Evolutionary conservation across 2,113 vertebrate species (phyloP), one percentile per base, ranked within the genome.

Genomic region (Bujurquina vittata): DNA sequence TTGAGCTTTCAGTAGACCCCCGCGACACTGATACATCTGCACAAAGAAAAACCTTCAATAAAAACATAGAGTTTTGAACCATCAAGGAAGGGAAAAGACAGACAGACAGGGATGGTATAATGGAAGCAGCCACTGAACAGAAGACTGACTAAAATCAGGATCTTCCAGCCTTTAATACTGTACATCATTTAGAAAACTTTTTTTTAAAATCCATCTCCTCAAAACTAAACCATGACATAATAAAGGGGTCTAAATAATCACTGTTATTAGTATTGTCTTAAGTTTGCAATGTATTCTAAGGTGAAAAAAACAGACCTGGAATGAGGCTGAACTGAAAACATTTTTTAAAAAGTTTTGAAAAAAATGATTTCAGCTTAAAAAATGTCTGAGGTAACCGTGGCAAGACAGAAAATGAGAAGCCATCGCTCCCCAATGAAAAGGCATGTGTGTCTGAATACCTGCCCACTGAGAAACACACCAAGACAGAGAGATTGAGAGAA

Each of bases 381-480:
- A 65, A 17, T 22, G 18, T 87, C 43, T 60, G 35, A 31, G 26
- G 40, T 10, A 82, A 46, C 33, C 84, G 61, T 35, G 22, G 58
- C 1, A 3, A 62, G 11, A n/a, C 6, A 18, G 5, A 65, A 23
- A 1, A 76, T 10, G 46, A 74, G 63, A 72, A 55, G 29, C 65
- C 18, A 40, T 56, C 10, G 46, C 67, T 74, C 77, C n/a, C 67
- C 40, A 46, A 60, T 84, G 61, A 75, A 77, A 72, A 87, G 43
- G 5, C 37, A 46, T 11, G 10, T 37, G 61, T 77, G 63, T 81
- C 33, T 80, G 77, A 88, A 87, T 83, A 76, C 62, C 59, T 65
- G 75, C 79, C 85, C 55, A 20, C 46, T 37, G 58, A 85, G 61
- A 67, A 77, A 81, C 22, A 77, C 57, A 26, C 18, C 23, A 57